Conservation (phyloP, 1,140 invertebrate species). For the Papilio polytes region DNA sequence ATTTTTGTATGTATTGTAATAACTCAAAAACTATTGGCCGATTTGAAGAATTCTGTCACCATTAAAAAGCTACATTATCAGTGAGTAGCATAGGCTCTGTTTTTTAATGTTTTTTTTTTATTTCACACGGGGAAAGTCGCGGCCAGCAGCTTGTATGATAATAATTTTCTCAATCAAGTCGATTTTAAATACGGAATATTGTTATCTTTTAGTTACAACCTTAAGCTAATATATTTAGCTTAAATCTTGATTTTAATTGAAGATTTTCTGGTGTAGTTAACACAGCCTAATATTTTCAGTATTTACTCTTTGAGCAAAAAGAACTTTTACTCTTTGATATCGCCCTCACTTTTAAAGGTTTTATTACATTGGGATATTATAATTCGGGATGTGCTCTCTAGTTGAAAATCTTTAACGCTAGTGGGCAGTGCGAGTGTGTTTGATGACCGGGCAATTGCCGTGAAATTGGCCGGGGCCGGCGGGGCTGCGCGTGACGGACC, state of each 20-base stretch:
- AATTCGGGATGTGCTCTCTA: neutral
- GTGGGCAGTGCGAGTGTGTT: constrained; percentile 57
- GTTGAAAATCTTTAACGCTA: constrained; percentile 39
- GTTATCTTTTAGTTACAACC: too few relatives aligned
- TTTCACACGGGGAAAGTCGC: too few relatives aligned
- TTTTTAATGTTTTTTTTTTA: too few relatives aligned
- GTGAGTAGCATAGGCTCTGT: too few relatives aligned
- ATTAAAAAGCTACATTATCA: too few relatives aligned
- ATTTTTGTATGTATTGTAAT: too few relatives aligned
- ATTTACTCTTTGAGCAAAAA: neutral
- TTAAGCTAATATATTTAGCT: neutral
- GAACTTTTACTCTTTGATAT: neutral
- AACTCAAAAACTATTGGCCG: too few relatives aligned
- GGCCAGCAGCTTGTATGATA: too few relatives aligned
- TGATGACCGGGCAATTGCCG: constrained; percentile 72
- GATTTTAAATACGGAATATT: too few relatives aligned
- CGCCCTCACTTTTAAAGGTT: constrained; percentile 3
- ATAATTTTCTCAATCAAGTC: too few relatives aligned
- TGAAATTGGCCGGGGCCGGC: constrained; percentile 66
- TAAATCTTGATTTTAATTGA: neutral
- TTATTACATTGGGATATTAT: neutral
- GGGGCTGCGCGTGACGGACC: constrained; percentile 56
- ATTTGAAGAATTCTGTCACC: too few relatives aligned
- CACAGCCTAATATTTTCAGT: neutral
- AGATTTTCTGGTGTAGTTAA: neutral